Evolutionary conservation across 2,888 invertebrate genomes (phyloP).

Genomic region (Prosapia bicincta): DNA sequence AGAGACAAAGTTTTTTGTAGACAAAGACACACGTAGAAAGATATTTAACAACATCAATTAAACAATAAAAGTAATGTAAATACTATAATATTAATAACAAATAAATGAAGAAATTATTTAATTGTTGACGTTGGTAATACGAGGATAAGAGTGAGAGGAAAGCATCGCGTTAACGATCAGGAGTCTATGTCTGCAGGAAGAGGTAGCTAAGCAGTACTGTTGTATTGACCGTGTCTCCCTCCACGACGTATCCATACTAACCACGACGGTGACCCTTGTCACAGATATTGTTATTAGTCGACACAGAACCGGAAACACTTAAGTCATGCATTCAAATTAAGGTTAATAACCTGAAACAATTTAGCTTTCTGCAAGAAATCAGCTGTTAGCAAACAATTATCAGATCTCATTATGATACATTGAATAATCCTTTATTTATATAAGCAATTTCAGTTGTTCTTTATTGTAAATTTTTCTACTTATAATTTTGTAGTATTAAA

Average conservation of each 20-base stretch:
- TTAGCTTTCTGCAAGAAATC: not conserved
- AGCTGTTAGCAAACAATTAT: not conserved
- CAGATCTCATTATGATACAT: not conserved
- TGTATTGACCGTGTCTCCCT: not conserved
- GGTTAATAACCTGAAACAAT: conserved; percentile 18
- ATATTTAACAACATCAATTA: too few species aligned
- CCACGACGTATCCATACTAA: not conserved
- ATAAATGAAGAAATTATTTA: too few species aligned
- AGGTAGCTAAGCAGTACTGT: not conserved
- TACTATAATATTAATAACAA: too few species aligned
- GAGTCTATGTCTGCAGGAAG: not conserved
- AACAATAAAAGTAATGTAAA: too few species aligned
- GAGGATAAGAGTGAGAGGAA: not conserved
- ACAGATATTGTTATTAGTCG: conserved; percentile 10
- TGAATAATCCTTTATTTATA: too few species aligned
- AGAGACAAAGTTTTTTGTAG: too few species aligned
- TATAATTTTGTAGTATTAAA: too few species aligned
- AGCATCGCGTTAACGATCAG: not conserved
- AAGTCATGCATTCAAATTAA: conserved; percentile 21
- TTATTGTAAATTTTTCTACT: too few species aligned
- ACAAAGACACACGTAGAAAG: too few species aligned
- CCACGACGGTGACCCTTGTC: not conserved
- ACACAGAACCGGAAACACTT: conserved; percentile 20
- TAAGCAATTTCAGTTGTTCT: too few species aligned
- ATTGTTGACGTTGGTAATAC: too few species aligned